A percentile compares a stretch with the other conserved stretches of the same genome.
Conservation (phyloP, 2,113 vertebrate genomes). For the Cygnus buccinator region DNA sequence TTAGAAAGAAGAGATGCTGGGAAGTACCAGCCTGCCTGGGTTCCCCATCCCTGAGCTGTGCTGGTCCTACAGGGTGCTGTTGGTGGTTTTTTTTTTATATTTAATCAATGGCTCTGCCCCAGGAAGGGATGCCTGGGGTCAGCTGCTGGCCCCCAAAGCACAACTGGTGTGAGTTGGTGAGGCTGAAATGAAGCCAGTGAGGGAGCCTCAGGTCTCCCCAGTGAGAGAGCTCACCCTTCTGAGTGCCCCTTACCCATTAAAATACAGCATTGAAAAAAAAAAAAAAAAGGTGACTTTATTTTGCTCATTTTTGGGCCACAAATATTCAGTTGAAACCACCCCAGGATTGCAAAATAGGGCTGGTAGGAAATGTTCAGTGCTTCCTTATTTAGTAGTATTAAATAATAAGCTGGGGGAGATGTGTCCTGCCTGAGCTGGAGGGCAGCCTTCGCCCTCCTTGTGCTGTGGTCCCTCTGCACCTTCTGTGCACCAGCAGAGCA, state of each 20-base stretch:
- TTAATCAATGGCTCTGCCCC: not conserved
- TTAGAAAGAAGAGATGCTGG: not conserved
- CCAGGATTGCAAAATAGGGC: not conserved
- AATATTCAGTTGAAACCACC: not conserved
- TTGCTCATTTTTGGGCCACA: not conserved
- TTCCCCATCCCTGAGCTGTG: not conserved
- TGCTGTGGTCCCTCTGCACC: not conserved
- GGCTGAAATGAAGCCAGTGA: not conserved
- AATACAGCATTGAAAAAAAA: not conserved
- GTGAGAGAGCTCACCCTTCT: not conserved
- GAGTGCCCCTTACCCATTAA: not conserved
- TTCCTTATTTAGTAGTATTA: not conserved
- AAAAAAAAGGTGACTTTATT: not conserved
- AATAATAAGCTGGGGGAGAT: not conserved
- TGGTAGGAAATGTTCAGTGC: not conserved
- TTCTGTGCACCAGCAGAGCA: not conserved
- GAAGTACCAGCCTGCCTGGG: not conserved
- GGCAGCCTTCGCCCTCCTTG: not conserved
- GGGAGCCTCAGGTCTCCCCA: not conserved
- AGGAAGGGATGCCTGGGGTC: not conserved
- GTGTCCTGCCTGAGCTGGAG: rapidly evolving
- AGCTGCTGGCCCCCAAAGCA: not conserved
- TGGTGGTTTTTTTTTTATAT: not conserved
- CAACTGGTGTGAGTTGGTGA: not conserved
- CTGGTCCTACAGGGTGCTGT: not conserved